These are phyloP conservation scores for Prionailurus bengalensis DNA, from an alignment of 2,113 vertebrate genomes.

Conservation along the genomic window DNA sequence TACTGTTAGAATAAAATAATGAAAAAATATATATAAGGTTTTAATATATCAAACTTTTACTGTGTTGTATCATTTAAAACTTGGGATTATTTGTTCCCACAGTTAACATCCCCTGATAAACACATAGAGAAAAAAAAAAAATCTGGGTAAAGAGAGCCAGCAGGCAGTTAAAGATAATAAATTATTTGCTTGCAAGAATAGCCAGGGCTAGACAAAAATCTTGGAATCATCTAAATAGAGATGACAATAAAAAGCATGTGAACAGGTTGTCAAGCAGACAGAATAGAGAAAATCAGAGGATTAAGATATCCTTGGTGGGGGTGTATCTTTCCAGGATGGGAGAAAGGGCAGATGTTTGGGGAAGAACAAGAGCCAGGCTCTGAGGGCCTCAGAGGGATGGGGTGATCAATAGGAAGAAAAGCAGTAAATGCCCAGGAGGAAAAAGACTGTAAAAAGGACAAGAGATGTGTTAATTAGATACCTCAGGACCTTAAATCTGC, in stretches of 20 bases:
- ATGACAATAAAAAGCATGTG: background rate
- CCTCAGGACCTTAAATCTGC: background rate
- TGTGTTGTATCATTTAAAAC: constrained; percentile 21
- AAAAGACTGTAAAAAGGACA: background rate
- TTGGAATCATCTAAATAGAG: background rate
- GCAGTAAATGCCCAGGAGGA: background rate
- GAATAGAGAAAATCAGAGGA: background rate
- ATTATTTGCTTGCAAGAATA: constrained; percentile 12
- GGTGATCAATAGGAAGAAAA: background rate
- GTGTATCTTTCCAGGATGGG: background rate
- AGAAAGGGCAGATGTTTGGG: background rate
- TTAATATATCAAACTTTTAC: constrained; percentile 45
- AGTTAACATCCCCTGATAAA: background rate
- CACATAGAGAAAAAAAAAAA: background rate
- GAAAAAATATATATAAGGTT: background rate
- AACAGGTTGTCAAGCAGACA: background rate
- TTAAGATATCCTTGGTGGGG: background rate
- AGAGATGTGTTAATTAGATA: background rate
- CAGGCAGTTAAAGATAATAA: constrained; percentile 8
- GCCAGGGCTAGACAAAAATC: background rate
- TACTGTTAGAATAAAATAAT: background rate
- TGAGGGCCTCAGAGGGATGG: background rate
- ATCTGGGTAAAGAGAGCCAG: background rate
- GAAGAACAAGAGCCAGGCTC: background rate
- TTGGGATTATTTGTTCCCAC: background rate